phyloP scores from a whole-genome alignment of 2,113 vertebrate species.

The Elanoides forficatus region DNA sequence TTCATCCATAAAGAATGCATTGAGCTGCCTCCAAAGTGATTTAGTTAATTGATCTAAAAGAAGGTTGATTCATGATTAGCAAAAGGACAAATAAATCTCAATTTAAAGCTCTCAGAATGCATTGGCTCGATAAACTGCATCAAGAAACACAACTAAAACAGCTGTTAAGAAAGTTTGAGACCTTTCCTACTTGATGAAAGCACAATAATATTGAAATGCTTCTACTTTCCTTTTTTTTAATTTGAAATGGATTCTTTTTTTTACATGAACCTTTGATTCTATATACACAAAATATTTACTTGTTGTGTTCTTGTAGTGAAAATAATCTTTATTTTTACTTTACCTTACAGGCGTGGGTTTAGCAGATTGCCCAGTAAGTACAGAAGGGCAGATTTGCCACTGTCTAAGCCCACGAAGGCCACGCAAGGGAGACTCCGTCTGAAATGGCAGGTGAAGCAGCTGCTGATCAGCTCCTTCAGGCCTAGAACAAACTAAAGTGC shows the following conservation, averaged over 20 bases:
- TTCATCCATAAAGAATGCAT: conserved; percentile 63
- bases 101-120: conserved; percentile 58
- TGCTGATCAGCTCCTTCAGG: not conserved
- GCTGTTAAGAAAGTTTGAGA: not conserved
- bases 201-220: not conserved
- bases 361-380: not conserved
- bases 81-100: conserved; percentile 73
- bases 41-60: conserved; percentile 73
- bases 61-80: conserved; percentile 66
- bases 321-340: not conserved
- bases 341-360: not conserved
- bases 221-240: not conserved
- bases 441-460: not conserved
- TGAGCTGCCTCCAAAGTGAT: conserved; percentile 60
- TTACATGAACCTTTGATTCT: not conserved
- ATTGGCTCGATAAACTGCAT: conserved; percentile 32
- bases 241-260: not conserved
- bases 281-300: not conserved
- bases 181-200: not conserved
- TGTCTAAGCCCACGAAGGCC: not conserved
- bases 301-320: not conserved
- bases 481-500: not conserved
- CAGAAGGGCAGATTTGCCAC: not conserved
- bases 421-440: not conserved
- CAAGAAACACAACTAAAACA: conserved; percentile 20